phyloP scores from a whole-genome alignment of 2,113 vertebrate genomes.

The Cavia aperea region DNA sequence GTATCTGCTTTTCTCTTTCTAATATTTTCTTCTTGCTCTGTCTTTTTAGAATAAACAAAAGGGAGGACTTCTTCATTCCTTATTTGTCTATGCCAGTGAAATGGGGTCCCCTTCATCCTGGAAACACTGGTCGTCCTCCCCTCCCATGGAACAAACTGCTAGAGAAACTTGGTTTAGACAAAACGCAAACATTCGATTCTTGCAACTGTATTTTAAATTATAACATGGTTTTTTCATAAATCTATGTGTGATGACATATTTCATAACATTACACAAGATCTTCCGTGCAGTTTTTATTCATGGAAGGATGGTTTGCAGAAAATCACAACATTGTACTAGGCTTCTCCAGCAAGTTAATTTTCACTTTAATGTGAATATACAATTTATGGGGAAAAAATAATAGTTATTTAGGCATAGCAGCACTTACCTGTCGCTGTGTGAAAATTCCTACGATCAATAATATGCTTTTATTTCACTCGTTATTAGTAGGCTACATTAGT shows the following conservation, averaged over 20 bases:
- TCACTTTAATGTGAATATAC: conserved; percentile 58
- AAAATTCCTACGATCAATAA: conserved; percentile 57
- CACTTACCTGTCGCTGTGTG: conserved; percentile 73
- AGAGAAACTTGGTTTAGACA: conserved; percentile 47
- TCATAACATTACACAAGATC: conserved; percentile 63
- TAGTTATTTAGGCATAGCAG: conserved; percentile 38
- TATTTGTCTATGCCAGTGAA: conserved; percentile 34
- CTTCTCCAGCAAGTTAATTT: conserved; percentile 62
- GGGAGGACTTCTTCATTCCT: conserved; percentile 18
- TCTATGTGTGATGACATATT: conserved; percentile 50
- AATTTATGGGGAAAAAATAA: conserved; percentile 55
- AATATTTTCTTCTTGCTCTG: conserved; percentile 51
- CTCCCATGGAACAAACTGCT: conserved; percentile 12
- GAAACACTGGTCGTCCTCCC: conserved; percentile 24
- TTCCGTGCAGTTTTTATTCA: conserved; percentile 48
- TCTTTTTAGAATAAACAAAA: conserved; percentile 56
- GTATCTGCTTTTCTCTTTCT: conserved; percentile 53
- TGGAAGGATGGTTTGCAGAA: conserved; percentile 60
- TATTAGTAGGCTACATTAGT: background rate
- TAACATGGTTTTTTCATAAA: conserved; percentile 63
- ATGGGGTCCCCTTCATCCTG: background rate
- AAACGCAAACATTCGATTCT: conserved; percentile 54
- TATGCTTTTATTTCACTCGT: conserved; percentile 39
- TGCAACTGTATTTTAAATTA: conserved; percentile 55
- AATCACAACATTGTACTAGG: conserved; percentile 34